These are phyloP conservation scores for Priocnemis perturbator DNA, from an alignment of 2,888 invertebrate species.

Conservation along the genomic window DNA sequence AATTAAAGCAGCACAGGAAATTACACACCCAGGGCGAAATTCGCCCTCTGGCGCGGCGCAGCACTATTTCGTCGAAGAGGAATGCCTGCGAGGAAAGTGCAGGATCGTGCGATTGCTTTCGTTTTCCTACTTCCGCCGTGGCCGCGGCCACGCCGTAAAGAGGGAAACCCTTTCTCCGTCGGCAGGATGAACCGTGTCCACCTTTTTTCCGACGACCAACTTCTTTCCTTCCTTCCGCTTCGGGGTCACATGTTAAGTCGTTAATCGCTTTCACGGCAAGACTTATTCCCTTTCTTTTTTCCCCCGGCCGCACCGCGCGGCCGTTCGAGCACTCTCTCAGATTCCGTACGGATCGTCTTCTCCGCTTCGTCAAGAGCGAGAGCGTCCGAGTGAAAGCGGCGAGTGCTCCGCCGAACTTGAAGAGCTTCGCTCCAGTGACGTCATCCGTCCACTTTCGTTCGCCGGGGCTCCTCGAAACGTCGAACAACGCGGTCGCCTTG, in stretches of 20 bases:
- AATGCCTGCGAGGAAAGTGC: not conserved
- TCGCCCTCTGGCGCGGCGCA: constrained; percentile 6
- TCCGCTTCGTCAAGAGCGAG: constrained; percentile 22
- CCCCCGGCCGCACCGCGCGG: not conserved
- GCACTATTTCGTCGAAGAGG: not conserved
- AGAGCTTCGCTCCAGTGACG: constrained; percentile 49
- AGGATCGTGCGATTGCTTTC: not conserved
- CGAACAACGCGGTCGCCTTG: constrained; percentile 24
- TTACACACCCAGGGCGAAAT: constrained; percentile 28
- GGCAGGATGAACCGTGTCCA: no score
- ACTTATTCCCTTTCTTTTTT: constrained; percentile 8
- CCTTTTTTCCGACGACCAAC: no score
- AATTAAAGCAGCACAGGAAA: constrained; percentile 39
- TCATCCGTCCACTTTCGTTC: constrained; percentile 45
- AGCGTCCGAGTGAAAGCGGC: constrained; percentile 46
- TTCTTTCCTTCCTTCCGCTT: no score
- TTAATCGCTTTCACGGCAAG: constrained; percentile 51
- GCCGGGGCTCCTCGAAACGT: constrained; percentile 23
- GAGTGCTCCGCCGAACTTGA: constrained; percentile 43
- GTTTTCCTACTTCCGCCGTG: not conserved
- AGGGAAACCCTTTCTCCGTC: not conserved
- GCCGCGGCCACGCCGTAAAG: not conserved
- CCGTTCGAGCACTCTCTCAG: no score
- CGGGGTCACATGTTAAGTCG: constrained; percentile 25
- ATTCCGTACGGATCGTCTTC: not conserved